These are phyloP conservation scores for Xestia sexstrigata DNA, from an alignment of 2,888 invertebrate species.

Conservation along the genomic window DNA sequence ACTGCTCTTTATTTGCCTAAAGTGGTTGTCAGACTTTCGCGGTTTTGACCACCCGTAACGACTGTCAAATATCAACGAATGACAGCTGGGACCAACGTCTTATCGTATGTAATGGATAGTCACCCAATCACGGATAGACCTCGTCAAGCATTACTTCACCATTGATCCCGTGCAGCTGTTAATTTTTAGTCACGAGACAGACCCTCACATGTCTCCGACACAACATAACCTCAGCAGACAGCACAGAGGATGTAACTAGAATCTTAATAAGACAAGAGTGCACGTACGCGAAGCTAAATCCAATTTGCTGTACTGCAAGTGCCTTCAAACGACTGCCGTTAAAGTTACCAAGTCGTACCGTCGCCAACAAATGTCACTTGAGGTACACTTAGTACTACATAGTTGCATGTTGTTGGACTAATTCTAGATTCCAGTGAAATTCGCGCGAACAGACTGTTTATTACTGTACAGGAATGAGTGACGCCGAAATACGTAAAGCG, in stretches of 20 bases:
- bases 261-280: conserved; percentile 73
- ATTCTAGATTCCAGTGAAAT: conserved; percentile 38
- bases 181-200: background rate
- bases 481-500: conserved; percentile 42
- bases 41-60: background rate
- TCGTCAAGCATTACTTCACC: background rate
- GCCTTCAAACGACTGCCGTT: conserved; percentile 66
- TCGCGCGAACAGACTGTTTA: conserved; percentile 34
- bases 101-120: background rate
- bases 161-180: background rate
- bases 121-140: background rate
- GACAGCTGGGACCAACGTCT: background rate
- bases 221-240: conserved; percentile 1
- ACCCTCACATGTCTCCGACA: too few species aligned
- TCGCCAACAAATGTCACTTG: conserved; percentile 49
- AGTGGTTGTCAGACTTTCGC: background rate
- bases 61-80: background rate
- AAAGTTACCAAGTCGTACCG: conserved; percentile 58
- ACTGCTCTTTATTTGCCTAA: background rate
- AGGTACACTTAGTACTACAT: conserved; percentile 39
- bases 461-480: conserved; percentile 50
- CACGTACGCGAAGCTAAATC: conserved; percentile 74
- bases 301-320: conserved; percentile 77
- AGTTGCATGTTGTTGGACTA: conserved; percentile 32
- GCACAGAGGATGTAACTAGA: conserved; percentile 40